Conservation (phyloP, 2,113 vertebrate species). For the Sebastes fasciatus region DNA sequence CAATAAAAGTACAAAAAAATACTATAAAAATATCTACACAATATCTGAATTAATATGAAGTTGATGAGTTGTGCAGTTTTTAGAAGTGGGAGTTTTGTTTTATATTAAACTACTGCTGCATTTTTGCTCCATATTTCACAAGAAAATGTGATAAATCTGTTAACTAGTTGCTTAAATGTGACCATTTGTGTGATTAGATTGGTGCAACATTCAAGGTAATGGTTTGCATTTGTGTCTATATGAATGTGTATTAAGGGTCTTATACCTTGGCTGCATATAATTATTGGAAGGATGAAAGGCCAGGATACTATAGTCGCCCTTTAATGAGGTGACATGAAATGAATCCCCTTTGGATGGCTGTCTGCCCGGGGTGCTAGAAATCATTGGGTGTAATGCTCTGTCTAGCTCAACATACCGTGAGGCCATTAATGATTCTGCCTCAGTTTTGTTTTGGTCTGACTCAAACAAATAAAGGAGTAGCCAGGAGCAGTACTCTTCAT, state of each 20-base stretch:
- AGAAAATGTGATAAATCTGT: too few species aligned
- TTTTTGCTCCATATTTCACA: neutral
- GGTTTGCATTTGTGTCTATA: neutral
- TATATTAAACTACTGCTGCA: neutral
- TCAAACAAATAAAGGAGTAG: neutral
- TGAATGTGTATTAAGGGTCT: neutral
- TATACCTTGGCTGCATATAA: neutral
- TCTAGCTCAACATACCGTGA: neutral
- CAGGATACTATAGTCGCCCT: neutral
- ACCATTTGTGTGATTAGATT: neutral
- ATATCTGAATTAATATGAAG: too few species aligned
- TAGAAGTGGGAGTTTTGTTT: too few species aligned
- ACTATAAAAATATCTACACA: too few species aligned
- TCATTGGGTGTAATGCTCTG: neutral
- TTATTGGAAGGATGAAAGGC: neutral
- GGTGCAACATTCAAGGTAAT: neutral
- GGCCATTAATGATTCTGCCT: neutral
- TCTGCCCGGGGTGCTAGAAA: neutral
- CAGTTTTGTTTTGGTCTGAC: neutral
- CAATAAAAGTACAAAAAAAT: too few species aligned
- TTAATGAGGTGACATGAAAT: neutral
- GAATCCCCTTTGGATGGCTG: neutral
- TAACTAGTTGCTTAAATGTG: neutral
- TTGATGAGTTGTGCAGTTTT: too few species aligned
- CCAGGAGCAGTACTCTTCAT: constrained; percentile 13